Evolutionary conservation across 2,113 vertebrate species (phyloP).

Genomic region (Corythaeola cristata): DNA sequence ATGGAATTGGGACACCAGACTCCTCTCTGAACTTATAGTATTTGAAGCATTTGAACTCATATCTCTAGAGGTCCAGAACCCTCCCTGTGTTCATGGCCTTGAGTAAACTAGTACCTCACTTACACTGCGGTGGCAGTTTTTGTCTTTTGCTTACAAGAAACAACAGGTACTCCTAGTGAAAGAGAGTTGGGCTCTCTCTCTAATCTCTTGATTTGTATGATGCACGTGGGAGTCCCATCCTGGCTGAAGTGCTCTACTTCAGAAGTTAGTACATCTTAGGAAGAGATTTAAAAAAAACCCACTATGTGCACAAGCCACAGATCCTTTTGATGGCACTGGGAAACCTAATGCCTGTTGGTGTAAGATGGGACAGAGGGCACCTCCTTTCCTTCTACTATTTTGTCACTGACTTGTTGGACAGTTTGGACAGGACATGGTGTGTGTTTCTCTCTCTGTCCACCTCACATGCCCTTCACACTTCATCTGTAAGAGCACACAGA

Average conservation of each 20-base stretch:
- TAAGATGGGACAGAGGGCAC: background rate
- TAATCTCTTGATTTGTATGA: background rate
- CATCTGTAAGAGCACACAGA: background rate
- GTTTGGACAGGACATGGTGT: background rate
- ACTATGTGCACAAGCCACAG: background rate
- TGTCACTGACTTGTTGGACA: background rate
- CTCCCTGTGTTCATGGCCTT: background rate
- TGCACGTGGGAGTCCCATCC: background rate
- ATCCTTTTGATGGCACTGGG: background rate
- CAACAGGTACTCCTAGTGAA: background rate
- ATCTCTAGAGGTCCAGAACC: background rate
- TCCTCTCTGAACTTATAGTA: background rate
- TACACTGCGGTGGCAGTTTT: background rate
- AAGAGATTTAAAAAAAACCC: background rate
- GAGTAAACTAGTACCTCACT: background rate
- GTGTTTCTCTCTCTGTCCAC: background rate
- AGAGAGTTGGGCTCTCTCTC: background rate
- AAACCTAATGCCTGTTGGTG: background rate
- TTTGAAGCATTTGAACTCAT: background rate
- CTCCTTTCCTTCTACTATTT: background rate
- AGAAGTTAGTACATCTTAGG: background rate
- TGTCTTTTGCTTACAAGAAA: background rate
- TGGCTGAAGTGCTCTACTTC: background rate
- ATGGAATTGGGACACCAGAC: background rate
- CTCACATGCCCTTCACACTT: background rate